These are phyloP conservation scores for Xiphophorus maculatus DNA, from an alignment of 2,113 vertebrate genomes.

Conservation along the genomic window DNA sequence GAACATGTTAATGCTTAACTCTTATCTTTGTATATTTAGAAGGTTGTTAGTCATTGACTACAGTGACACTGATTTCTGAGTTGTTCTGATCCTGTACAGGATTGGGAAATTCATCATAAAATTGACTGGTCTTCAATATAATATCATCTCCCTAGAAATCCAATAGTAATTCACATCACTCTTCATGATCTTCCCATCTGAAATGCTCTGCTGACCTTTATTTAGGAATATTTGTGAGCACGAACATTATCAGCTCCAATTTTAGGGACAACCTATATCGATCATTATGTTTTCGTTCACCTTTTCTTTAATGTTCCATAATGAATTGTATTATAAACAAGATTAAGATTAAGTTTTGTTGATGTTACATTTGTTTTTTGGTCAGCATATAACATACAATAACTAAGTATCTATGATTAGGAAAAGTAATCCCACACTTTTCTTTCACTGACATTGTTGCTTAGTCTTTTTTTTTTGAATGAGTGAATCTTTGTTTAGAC, in stretches of 20 bases:
- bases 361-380: neutral
- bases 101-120: neutral
- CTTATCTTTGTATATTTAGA: constrained; percentile 1
- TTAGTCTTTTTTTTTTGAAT: neutral
- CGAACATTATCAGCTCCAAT: neutral
- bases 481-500: neutral
- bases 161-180: neutral
- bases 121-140: neutral
- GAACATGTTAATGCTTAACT: constrained; percentile 26
- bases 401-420: neutral
- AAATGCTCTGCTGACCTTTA: too few species aligned
- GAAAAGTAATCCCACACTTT: neutral
- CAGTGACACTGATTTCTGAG: neutral
- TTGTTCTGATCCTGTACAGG: neutral
- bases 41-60: constrained; percentile 23
- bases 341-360: neutral
- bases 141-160: neutral
- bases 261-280: neutral
- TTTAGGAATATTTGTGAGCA: neutral
- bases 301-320: neutral
- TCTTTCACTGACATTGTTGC: neutral
- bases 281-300: neutral
- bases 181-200: neutral
- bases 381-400: neutral
- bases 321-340: neutral